Evolutionary conservation across 2,888 invertebrate genomes (phyloP).

Genomic region (Drosophila birchii): DNA sequence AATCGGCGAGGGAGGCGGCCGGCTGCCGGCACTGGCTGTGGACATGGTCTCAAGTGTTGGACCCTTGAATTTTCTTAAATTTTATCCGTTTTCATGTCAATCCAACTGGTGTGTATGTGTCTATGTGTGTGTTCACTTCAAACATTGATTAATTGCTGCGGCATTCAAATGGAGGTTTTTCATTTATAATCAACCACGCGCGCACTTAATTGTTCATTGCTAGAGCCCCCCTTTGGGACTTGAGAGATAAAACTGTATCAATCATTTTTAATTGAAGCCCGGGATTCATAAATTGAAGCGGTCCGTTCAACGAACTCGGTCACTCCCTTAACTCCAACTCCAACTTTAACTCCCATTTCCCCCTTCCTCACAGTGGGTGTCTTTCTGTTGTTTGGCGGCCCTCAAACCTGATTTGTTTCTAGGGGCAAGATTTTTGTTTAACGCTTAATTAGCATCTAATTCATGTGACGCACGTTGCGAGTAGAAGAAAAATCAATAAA

Average conservation of each 20-base stretch:
- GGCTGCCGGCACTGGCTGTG: conserved; percentile 65
- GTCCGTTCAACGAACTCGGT: conserved; percentile 57
- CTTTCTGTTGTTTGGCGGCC: conserved; percentile 14
- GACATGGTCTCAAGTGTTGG: conserved; percentile 69
- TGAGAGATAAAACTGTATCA: conserved; percentile 63
- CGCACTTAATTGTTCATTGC: conserved; percentile 58
- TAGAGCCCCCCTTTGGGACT: conserved; percentile 43
- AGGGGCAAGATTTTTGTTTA: conserved; percentile 59
- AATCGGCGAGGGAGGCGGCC: conserved; percentile 70
- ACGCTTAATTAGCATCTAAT: conserved; percentile 71
- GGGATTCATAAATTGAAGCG: conserved; percentile 46
- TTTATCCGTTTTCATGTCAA: conserved; percentile 64
- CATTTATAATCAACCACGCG: conserved; percentile 56
- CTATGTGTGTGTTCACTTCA: conserved; percentile 52
- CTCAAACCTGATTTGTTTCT: conserved; percentile 30
- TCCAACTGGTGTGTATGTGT: conserved; percentile 32
- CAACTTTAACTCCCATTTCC: conserved; percentile 5
- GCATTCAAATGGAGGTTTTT: conserved; percentile 61
- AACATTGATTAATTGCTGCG: conserved; percentile 78
- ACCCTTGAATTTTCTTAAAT: conserved; percentile 47
- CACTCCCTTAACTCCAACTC: conserved; percentile 12
- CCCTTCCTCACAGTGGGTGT: not conserved
- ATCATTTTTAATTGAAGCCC: conserved; percentile 72
- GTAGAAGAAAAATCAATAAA: conserved; percentile 17
- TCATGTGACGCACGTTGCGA: conserved; percentile 52